phyloP scores from a whole-genome alignment of 1,140 invertebrate genomes.

The Ctenoplectra terminalis region DNA sequence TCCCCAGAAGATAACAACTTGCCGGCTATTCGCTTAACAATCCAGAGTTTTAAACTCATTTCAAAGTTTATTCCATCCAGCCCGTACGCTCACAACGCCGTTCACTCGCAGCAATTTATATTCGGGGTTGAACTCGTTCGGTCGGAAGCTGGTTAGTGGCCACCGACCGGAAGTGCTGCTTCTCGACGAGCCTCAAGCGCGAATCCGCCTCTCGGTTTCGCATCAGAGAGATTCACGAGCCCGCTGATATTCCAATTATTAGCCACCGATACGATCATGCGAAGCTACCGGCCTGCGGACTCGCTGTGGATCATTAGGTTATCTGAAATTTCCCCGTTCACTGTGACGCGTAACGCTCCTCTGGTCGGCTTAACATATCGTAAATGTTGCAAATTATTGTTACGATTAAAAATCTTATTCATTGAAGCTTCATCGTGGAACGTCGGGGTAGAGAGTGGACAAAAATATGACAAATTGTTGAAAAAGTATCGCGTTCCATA shows the following conservation, averaged over 20 bases:
- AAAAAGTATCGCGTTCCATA: too few relatives aligned
- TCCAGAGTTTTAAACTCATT: constrained; percentile 43
- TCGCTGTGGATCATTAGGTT: not conserved
- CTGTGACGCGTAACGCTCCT: not conserved
- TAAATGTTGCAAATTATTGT: not conserved
- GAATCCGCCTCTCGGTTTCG: not conserved
- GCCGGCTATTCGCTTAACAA: constrained; percentile 31
- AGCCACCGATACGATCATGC: not conserved
- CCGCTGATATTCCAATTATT: constrained; percentile 22
- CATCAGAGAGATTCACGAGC: not conserved
- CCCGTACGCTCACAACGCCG: not conserved
- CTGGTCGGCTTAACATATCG: not conserved
- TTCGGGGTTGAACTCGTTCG: not conserved
- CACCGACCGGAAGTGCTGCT: not conserved
- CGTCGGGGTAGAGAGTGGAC: too few relatives aligned
- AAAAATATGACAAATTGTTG: too few relatives aligned
- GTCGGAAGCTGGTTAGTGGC: not conserved
- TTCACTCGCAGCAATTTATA: constrained; percentile 11
- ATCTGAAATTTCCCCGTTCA: not conserved
- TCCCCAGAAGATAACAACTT: constrained; percentile 14
- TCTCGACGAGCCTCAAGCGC: not conserved
- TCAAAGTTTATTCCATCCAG: constrained; percentile 38
- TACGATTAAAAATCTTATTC: not conserved
- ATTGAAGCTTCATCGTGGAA: not conserved
- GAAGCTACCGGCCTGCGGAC: not conserved